A percentile compares a stretch with the other conserved stretches of the same genome.
Conservation (phyloP, 2,888 invertebrate genomes). For the Leptopilina myrica region DNA sequence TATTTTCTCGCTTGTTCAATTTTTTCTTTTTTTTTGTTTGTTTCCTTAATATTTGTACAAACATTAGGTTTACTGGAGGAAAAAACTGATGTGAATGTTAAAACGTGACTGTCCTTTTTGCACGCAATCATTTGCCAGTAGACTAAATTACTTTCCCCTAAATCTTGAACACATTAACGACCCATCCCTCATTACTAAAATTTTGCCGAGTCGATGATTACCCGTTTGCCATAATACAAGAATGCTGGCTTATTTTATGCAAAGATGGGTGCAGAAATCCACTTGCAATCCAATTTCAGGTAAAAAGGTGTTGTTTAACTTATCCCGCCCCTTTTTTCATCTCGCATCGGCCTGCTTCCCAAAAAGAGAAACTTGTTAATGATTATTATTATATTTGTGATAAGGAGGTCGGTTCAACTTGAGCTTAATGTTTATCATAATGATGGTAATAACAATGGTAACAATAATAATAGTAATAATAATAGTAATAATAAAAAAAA, state of each 20-base stretch:
- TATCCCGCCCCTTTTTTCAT: slow-evolving; percentile 27
- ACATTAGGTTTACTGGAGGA: neutral
- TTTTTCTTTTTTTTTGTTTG: neutral
- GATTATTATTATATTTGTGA: slow-evolving; percentile 29
- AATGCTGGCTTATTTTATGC: slow-evolving; percentile 31
- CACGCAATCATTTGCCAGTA: slow-evolving; percentile 7
- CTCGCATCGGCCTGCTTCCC: slow-evolving; percentile 15
- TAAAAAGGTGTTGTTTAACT: slow-evolving; percentile 39
- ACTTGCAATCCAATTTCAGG: slow-evolving; percentile 27
- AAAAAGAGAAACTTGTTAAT: slow-evolving; percentile 29
- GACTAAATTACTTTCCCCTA: slow-evolving; percentile 31
- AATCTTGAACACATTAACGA: slow-evolving; percentile 24
- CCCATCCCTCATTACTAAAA: slow-evolving; percentile 10
- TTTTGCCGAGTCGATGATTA: slow-evolving; percentile 18
- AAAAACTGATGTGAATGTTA: slow-evolving; percentile 23
- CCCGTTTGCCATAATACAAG: slow-evolving; percentile 14
- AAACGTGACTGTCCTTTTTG: slow-evolving; percentile 33
- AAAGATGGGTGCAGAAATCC: slow-evolving; percentile 21
- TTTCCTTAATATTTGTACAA: neutral
- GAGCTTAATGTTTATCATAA: slow-evolving; percentile 11
- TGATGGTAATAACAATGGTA: neutral
- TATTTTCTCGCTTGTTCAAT: slow-evolving; percentile 5
- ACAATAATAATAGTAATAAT: too few species aligned
- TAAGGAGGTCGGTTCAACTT: slow-evolving; percentile 31
- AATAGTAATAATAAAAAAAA: too few species aligned